Evolutionary conservation across 2,113 vertebrate species (phyloP), one percentile per base, ranked within the genome.

Genomic region (Eidolon helvum): DNA sequence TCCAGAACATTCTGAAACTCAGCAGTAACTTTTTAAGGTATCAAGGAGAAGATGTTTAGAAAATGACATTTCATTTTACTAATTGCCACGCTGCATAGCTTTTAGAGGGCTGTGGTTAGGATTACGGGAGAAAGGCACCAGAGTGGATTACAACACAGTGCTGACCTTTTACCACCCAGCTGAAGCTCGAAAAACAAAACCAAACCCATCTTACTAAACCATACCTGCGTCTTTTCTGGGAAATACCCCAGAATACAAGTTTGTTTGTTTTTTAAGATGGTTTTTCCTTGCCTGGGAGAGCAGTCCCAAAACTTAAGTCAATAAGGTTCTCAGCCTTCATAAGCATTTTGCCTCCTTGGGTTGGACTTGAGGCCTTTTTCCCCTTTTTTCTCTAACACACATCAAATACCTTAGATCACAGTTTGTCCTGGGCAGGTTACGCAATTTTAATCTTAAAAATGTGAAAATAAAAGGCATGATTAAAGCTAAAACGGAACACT

Each of bases 201-300:
- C 97, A 83, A 90, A 96, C 94, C 97, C 96, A 48, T 83, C 94
- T 86, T 89, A 40, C 93, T 93, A 94, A 97, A 97, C 95, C 94
- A 89, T 96, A 98, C 97, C 98, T 98, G 98, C 97, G 86, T 96
- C 98, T 97, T 96, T 98, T 98, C 97, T 98, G 98, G 98, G 97
- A 98, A 98, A 61, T 95, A 53, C 74, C 97, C 93, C 87, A 88
- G 87, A 97, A 86, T 83, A 77, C 93, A 68, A 94, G 89, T 83
- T 94, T 97, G 97, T 97, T 98, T 98, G 96, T 97, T 97, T 98
- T 98, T 83, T 50, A 72, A 91, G 74, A 93, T 96, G 97, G 93
- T 98, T 98, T 98, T 98, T 97, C 93, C 94, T 96, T 93, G 94
- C 97, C 93, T 96, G 94, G 86, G 97, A 97, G 96, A 97, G 89